Evolutionary conservation across 2,888 invertebrate genomes (phyloP).

Genomic region (Meiosimyza platycephala): DNA sequence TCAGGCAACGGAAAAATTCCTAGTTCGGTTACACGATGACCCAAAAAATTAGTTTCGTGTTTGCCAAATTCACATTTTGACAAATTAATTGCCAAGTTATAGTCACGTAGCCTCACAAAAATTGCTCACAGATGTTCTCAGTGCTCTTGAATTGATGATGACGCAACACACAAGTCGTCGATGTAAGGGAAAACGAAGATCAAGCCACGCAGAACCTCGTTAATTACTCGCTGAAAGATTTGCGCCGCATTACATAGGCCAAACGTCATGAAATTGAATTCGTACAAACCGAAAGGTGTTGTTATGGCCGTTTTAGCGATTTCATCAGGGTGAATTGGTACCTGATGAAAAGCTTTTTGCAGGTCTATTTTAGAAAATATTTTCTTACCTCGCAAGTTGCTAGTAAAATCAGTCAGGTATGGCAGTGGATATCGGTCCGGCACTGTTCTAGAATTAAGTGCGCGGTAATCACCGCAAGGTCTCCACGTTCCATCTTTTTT

Average conservation of each 20-base stretch:
- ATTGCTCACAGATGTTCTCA: conserved; percentile 17
- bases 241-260: conserved; percentile 32
- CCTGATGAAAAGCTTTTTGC: conserved; percentile 8
- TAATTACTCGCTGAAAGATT: conserved; percentile 32
- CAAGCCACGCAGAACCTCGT: conserved; percentile 23
- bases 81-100: conserved; percentile 29
- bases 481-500: too few species aligned
- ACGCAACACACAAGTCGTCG: conserved; percentile 26
- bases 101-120: conserved; percentile 21
- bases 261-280: conserved; percentile 32
- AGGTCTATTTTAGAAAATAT: background rate
- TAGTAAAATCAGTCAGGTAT: background rate
- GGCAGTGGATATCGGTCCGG: background rate
- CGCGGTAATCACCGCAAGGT: too few species aligned
- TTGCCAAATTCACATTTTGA: conserved; percentile 32
- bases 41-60: conserved; percentile 32
- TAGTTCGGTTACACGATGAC: conserved; percentile 38
- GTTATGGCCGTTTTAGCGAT: conserved; percentile 33
- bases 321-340: conserved; percentile 21
- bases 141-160: conserved; percentile 24
- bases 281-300: conserved; percentile 37
- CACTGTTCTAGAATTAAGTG: too few species aligned
- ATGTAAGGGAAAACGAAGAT: conserved; percentile 36
- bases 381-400: background rate
- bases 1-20: conserved; percentile 42